These are phyloP conservation scores for Conomelus anceps DNA, from an alignment of 2,888 invertebrate species.

Conservation along the genomic window DNA sequence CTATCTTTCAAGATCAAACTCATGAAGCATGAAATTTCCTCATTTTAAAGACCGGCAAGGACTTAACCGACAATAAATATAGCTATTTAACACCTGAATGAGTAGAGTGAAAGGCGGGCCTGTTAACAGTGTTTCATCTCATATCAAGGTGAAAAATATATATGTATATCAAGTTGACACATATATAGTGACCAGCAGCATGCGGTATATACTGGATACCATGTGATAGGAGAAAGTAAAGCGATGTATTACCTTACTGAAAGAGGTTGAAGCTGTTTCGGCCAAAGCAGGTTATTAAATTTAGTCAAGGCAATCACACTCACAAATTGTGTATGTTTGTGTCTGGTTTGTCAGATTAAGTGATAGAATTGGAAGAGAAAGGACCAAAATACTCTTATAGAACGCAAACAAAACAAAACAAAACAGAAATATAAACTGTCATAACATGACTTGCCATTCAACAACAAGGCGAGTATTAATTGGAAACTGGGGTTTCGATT, in stretches of 20 bases:
- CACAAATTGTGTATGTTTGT: neutral
- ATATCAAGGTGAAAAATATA: neutral
- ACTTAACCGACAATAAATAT: neutral
- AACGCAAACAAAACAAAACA: neutral
- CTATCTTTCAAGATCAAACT: neutral
- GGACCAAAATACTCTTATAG: neutral
- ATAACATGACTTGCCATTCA: neutral
- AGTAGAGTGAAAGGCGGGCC: neutral
- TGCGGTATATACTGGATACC: too few relatives aligned
- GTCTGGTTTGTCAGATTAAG: neutral
- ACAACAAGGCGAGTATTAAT: too few relatives aligned
- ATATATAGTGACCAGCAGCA: neutral
- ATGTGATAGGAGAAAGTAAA: neutral
- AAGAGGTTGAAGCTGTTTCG: neutral
- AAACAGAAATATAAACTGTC: neutral
- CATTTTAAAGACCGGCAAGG: neutral
- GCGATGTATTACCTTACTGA: neutral
- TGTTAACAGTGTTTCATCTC: neutral
- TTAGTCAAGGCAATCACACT: neutral
- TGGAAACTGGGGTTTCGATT: too few relatives aligned
- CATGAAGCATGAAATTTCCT: neutral
- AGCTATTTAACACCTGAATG: neutral
- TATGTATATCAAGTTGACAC: neutral
- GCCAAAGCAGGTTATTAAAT: neutral
- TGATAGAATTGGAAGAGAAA: neutral